These are phyloP conservation scores for Pionites leucogaster DNA, from an alignment of 2,113 vertebrate genomes.

Conservation along the genomic window DNA sequence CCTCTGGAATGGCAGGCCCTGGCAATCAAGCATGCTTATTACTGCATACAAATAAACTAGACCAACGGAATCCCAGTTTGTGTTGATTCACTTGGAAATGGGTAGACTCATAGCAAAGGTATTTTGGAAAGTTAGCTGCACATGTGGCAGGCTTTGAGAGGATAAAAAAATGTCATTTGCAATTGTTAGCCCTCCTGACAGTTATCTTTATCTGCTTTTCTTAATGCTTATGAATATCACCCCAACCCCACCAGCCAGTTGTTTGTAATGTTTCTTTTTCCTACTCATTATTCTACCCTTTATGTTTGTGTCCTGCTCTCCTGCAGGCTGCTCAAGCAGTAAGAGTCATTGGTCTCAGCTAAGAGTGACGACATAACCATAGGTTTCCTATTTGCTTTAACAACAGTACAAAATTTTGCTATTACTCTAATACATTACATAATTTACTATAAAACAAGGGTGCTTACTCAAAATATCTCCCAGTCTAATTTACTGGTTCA, in stretches of 20 bases:
- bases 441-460: conserved; percentile 42
- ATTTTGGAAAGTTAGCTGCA: conserved; percentile 55
- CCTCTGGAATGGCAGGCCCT: conserved; percentile 57
- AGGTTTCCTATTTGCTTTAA: not conserved
- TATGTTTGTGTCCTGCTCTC: not conserved
- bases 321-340: not conserved
- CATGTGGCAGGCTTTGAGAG: conserved; percentile 50
- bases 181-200: not conserved
- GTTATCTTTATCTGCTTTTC: not conserved
- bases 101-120: conserved; percentile 45
- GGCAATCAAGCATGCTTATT: conserved; percentile 71
- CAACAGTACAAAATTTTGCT: not conserved
- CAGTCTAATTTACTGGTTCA: not conserved
- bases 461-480: conserved; percentile 36
- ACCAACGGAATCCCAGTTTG: not conserved
- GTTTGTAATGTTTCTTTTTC: not conserved
- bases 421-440: conserved; percentile 23
- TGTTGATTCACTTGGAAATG: conserved; percentile 72
- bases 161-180: not conserved
- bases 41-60: conserved; percentile 27
- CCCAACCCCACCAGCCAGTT: not conserved
- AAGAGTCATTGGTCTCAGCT: not conserved
- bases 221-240: not conserved
- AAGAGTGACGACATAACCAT: not conserved
- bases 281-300: not conserved